These are phyloP conservation scores for Pseudochirops corinnae DNA, from an alignment of 2,797 vertebrate species.

Conservation along the genomic window DNA sequence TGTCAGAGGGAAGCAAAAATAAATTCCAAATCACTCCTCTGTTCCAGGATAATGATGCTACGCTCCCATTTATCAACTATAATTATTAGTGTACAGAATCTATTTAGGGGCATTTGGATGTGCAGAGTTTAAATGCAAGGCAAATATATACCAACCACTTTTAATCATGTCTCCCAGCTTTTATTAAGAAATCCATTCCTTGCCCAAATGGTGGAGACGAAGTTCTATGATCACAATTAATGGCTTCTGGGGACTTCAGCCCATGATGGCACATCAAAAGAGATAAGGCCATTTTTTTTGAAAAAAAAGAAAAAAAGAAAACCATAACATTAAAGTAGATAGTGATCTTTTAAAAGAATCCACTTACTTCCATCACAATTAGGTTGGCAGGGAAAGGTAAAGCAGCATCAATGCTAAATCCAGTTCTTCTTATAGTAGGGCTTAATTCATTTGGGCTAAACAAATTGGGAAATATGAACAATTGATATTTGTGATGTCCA, in stretches of 20 bases:
- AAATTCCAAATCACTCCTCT: conserved; percentile 43
- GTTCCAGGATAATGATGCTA: conserved; percentile 67
- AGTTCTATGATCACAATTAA: not conserved
- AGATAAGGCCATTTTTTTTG: not conserved
- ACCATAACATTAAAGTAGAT: not conserved
- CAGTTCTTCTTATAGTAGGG: not conserved
- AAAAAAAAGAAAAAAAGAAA: not conserved
- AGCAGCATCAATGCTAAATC: not conserved
- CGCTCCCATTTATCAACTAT: conserved; percentile 51
- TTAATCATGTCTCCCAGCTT: conserved; percentile 5
- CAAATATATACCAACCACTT: conserved; percentile 1
- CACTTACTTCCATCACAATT: not conserved
- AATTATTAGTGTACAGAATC: conserved; percentile 57
- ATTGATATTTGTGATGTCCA: not conserved
- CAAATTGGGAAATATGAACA: not conserved
- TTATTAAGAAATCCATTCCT: conserved; percentile 1
- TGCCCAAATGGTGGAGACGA: not conserved
- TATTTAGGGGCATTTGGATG: conserved; percentile 34
- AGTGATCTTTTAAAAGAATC: not conserved
- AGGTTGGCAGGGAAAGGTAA: not conserved
- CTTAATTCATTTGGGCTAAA: not conserved
- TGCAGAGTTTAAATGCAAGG: not conserved
- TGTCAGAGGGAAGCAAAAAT: not conserved
- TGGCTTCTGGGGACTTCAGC: not conserved
- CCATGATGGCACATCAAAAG: not conserved